Evolutionary conservation across 2,888 invertebrate species (phyloP), one percentile per base, ranked within the genome.

Genomic region (Willowsia nigromaculata): DNA sequence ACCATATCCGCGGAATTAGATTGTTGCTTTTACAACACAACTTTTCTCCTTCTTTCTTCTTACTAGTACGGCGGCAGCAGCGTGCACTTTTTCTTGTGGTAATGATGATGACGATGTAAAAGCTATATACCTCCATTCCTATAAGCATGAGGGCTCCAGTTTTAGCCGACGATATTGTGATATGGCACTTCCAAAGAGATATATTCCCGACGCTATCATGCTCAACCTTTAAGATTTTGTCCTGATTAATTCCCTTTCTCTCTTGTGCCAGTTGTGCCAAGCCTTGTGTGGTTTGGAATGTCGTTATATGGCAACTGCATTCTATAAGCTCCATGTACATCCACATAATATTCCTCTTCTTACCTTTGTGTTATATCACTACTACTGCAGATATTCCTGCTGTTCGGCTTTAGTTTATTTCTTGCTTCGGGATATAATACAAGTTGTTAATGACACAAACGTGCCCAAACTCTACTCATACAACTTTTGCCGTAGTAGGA

Each of bases 371-470:
- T 22, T 71, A 56, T 33, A 59, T 40, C 13, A 80, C 25, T 59
- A 59, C 25, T 30, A 71, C 74, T 85, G 76, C 62, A 37, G 59
- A 76, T 62, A 85, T 22, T 71, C 11, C n/a, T 7, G 5, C n/a
- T 40, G 9, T n/a, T 71, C 27, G 15, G 76, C 50, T 53, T 30
- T 37, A 25, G 27, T 40, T 7, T 40, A n/a, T 71, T 76, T 30
- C 40, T 71, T 37, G 68, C 81, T 87, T 43, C 65, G 71, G 87
- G 87, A 87, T 71, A 87, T 87, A 80, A 87, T 81, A 81, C 87
- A 87, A 87, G 40, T 87, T 87, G 80, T 87, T 87, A 87, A 87
- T 87, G 87, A 87, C 87, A 87, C 87, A 87, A 87, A 87, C 87
- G 87, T 87, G 87, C 87, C 56, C 87, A 87, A 87, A 87, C 81